A percentile compares a stretch with the other conserved stretches of the same genome.
These are phyloP conservation scores for Rutilus rutilus DNA, from an alignment of 2,113 vertebrate genomes.

Conservation along the genomic window DNA sequence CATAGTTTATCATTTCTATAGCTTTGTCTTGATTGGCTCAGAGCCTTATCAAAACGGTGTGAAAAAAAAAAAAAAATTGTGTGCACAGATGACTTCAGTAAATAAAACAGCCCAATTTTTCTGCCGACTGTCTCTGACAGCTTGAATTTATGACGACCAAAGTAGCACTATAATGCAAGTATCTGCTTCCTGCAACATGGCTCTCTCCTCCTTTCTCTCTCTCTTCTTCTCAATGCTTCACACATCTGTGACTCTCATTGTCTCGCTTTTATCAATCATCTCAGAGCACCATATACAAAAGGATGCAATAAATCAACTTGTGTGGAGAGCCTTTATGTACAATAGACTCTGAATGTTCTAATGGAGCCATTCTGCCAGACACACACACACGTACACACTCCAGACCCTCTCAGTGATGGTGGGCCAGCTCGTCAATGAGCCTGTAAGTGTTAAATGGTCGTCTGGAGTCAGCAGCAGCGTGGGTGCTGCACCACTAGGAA, in stretches of 20 bases:
- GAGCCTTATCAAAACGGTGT: neutral
- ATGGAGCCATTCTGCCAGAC: conserved; percentile 30
- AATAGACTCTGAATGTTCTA: conserved; percentile 40
- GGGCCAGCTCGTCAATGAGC: conserved; percentile 57
- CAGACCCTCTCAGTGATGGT: conserved; percentile 23
- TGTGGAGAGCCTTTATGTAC: conserved; percentile 40
- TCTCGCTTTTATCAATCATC: conserved; percentile 47
- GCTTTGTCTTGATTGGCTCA: conserved; percentile 4
- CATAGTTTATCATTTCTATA: neutral
- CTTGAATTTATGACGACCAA: conserved; percentile 25
- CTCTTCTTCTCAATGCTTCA: conserved; percentile 9
- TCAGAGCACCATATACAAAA: conserved; percentile 43
- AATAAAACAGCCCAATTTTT: conserved; percentile 34
- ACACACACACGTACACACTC: conserved; percentile 29
- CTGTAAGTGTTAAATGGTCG: conserved; percentile 56
- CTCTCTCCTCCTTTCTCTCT: conserved; percentile 6
- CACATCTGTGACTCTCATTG: conserved; percentile 52
- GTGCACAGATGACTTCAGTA: conserved; percentile 2
- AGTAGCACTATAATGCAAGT: conserved; percentile 20
- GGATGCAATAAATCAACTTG: conserved; percentile 47
- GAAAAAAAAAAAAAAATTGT: too few relatives aligned
- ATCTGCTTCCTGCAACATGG: conserved; percentile 13
- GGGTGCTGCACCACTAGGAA: conserved; percentile 43
- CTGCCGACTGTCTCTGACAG: conserved; percentile 17
- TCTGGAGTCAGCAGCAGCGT: conserved; percentile 30